These are phyloP conservation scores for Melipona bicolor DNA, from an alignment of 2,888 invertebrate species.

Conservation along the genomic window DNA sequence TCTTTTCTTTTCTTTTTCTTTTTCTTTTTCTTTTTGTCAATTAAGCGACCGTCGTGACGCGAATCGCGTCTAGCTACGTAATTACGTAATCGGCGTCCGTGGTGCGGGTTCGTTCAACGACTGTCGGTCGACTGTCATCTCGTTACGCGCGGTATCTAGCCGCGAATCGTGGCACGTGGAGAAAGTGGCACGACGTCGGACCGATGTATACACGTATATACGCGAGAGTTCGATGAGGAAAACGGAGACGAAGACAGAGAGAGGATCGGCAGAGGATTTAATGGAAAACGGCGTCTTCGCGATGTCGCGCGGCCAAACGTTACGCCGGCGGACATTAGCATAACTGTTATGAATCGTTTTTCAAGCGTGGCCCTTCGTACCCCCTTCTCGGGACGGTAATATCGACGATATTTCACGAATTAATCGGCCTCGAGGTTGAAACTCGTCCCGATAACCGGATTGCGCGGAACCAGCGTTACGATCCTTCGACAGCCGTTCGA, in stretches of 20 bases:
- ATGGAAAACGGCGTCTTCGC: conserved; percentile 37
- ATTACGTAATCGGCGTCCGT: background rate
- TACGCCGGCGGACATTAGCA: conserved; percentile 38
- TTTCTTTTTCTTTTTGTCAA: background rate
- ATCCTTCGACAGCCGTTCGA: conserved; percentile 3
- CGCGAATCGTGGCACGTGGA: conserved; percentile 4
- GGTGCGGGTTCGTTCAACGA: conserved; percentile 4
- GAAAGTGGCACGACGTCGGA: conserved; percentile 12
- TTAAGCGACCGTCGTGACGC: background rate
- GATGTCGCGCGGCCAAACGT: conserved; percentile 55
- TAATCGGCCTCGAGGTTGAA: conserved; percentile 51
- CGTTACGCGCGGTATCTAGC: conserved; percentile 2
- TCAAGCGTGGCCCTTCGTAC: conserved; percentile 33
- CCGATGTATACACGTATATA: too few species aligned
- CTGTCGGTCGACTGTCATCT: background rate
- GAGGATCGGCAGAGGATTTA: conserved; percentile 32
- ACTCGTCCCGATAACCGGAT: conserved; percentile 40
- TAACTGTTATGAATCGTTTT: conserved; percentile 54
- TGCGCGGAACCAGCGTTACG: conserved; percentile 19
- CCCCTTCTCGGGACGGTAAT: conserved; percentile 35
- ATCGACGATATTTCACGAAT: conserved; percentile 62
- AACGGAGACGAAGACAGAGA: conserved; percentile 30
- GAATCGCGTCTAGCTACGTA: background rate
- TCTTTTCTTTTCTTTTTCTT: background rate
- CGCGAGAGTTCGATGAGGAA: conserved; percentile 41